Conservation (phyloP, 2,113 vertebrate genomes). For the Quiscalus mexicanus region DNA sequence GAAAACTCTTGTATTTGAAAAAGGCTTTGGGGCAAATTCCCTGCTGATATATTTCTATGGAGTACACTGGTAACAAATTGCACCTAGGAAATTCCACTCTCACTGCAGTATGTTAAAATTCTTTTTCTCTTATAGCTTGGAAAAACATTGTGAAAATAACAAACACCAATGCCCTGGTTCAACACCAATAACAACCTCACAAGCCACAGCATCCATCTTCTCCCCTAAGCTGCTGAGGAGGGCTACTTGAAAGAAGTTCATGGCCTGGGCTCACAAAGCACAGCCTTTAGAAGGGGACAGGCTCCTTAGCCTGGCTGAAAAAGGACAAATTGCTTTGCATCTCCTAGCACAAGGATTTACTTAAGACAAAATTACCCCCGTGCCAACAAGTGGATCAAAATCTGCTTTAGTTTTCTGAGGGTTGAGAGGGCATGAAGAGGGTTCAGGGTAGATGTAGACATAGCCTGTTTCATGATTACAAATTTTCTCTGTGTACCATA, state of each 20-base stretch:
- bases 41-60: not conserved
- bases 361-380: not conserved
- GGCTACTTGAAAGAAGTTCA: accelerated
- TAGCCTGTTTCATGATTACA: not conserved
- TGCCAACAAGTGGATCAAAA: not conserved
- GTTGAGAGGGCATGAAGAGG: not conserved
- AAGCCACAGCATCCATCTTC: not conserved
- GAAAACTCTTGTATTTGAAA: not conserved
- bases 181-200: not conserved
- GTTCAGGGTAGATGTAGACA: not conserved
- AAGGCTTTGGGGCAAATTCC: not conserved
- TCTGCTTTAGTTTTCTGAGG: not conserved
- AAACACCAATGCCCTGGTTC: not conserved
- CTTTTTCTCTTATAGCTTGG: not conserved
- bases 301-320: not conserved
- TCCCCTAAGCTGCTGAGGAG: not conserved
- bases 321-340: not conserved
- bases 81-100: not conserved
- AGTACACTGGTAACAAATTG: not conserved
- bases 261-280: not conserved
- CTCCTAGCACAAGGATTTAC: not conserved
- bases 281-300: not conserved
- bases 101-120: not conserved
- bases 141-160: not conserved
- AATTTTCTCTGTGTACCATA: not conserved